A percentile compares a stretch with the other conserved stretches of the same genome.
Conservation (phyloP, 2,797 vertebrate genomes). For the Micromesistius poutassou region DNA sequence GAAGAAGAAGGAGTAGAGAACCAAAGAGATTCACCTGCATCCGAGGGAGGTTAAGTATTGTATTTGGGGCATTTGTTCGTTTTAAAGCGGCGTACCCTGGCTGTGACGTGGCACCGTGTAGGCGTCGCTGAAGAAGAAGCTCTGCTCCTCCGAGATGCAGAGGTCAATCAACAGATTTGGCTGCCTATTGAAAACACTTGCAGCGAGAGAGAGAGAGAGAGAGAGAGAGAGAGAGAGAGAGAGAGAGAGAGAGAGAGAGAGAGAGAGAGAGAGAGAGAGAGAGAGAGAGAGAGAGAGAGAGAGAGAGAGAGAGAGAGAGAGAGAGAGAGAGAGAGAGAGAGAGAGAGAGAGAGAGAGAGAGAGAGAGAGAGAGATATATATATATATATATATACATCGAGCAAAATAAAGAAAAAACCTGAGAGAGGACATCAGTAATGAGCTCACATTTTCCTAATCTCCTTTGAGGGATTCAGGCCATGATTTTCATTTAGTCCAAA, state of each 20-base stretch:
- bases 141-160: slow-evolving; percentile 42
- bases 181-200: slow-evolving; percentile 50
- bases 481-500: slow-evolving; percentile 93
- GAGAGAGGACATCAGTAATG: slow-evolving; percentile 87
- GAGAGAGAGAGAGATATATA: not conserved
- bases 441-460: slow-evolving; percentile 91
- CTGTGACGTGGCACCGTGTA: slow-evolving; percentile 1
- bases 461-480: slow-evolving; percentile 92
- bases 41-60: not conserved
- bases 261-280: too few relatives aligned
- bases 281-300: too few relatives aligned
- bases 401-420: slow-evolving; percentile 47
- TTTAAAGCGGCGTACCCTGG: not conserved
- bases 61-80: not conserved
- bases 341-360: too few relatives aligned
- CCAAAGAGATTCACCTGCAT: not conserved
- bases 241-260: not conserved
- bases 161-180: slow-evolving; percentile 70
- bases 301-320: not conserved
- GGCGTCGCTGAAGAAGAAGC: slow-evolving; percentile 39
- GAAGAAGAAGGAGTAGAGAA: too few relatives aligned
- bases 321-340: not conserved
- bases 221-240: too few relatives aligned
- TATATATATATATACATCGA: slow-evolving; percentile 42
- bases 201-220: not conserved